Percentiles rank a stretch among this genome's conserved stretches.
Evolutionary conservation across 2,113 vertebrate species (phyloP).

Genomic region (Vidua macroura): DNA sequence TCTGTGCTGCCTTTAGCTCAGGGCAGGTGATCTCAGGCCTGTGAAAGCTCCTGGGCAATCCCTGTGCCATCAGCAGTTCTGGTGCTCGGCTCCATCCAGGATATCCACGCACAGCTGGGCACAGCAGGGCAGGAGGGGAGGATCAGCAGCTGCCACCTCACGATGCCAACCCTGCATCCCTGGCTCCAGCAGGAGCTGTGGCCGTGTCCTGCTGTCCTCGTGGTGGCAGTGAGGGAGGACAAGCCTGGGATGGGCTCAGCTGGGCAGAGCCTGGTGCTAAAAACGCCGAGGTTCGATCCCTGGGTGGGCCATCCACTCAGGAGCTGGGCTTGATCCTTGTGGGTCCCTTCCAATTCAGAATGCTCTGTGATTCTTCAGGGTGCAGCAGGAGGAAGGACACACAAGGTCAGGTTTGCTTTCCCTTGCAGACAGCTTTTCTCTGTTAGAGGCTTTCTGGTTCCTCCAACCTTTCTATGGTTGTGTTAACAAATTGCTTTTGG

Average conservation of each 20-base stretch:
- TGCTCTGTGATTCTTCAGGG: not conserved
- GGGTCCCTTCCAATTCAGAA: not conserved
- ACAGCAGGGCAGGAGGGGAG: not conserved
- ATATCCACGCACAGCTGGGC: not conserved
- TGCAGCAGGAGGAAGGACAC: not conserved
- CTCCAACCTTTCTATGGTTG: not conserved
- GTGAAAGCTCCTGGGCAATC: not conserved
- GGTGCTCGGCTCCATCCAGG: not conserved
- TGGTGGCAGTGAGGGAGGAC: not conserved
- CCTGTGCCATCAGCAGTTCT: accelerated
- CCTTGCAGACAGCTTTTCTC: not conserved
- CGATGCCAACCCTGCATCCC: not conserved
- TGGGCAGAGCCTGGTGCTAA: not conserved
- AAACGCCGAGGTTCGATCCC: not conserved
- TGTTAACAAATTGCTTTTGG: not conserved
- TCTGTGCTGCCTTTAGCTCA: not conserved
- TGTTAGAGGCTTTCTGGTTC: not conserved
- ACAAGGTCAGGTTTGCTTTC: not conserved
- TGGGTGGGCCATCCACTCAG: not conserved
- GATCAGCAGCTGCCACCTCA: not conserved
- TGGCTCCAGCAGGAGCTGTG: not conserved
- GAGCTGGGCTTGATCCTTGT: not conserved
- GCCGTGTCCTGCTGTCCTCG: not conserved
- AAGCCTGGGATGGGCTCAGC: not conserved
- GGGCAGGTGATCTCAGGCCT: not conserved